These are phyloP conservation scores for Ptychoptera contaminata DNA, from an alignment of 2,888 invertebrate species.

Conservation along the genomic window DNA sequence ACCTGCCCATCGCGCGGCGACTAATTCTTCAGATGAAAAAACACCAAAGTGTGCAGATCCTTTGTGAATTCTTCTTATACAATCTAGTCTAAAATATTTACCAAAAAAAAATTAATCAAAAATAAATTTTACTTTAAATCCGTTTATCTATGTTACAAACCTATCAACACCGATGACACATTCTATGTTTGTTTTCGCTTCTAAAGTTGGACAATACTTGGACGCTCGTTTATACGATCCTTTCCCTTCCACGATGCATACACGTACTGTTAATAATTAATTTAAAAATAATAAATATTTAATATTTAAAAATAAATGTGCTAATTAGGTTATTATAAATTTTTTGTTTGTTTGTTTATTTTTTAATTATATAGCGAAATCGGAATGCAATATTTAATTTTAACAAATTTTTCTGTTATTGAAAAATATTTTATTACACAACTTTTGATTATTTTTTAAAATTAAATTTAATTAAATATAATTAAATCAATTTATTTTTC, in stretches of 20 bases:
- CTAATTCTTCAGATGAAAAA: constrained; percentile 69
- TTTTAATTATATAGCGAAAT: too few relatives aligned
- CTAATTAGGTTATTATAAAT: background rate
- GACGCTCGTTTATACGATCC: constrained; percentile 43
- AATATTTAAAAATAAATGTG: too few relatives aligned
- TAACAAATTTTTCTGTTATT: too few relatives aligned
- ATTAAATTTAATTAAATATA: too few relatives aligned
- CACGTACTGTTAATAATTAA: constrained; percentile 35
- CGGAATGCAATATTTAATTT: too few relatives aligned
- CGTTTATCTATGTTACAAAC: background rate
- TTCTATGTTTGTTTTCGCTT: constrained; percentile 42
- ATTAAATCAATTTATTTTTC: too few relatives aligned
- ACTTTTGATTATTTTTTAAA: too few relatives aligned
- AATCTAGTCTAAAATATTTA: constrained; percentile 41
- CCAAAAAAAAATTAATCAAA: too few relatives aligned
- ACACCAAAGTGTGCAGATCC: constrained; percentile 72
- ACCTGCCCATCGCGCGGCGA: constrained; percentile 52
- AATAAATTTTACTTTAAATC: too few relatives aligned
- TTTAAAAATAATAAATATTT: constrained; percentile 14
- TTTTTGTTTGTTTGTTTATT: background rate
- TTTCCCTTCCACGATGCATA: constrained; percentile 54
- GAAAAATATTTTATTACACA: too few relatives aligned
- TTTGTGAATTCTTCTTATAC: constrained; percentile 58
- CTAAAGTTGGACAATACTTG: constrained; percentile 46
- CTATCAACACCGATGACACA: constrained; percentile 62